These are phyloP conservation scores for Aethes cnicana DNA, from an alignment of 2,888 invertebrate genomes.

Conservation along the genomic window DNA sequence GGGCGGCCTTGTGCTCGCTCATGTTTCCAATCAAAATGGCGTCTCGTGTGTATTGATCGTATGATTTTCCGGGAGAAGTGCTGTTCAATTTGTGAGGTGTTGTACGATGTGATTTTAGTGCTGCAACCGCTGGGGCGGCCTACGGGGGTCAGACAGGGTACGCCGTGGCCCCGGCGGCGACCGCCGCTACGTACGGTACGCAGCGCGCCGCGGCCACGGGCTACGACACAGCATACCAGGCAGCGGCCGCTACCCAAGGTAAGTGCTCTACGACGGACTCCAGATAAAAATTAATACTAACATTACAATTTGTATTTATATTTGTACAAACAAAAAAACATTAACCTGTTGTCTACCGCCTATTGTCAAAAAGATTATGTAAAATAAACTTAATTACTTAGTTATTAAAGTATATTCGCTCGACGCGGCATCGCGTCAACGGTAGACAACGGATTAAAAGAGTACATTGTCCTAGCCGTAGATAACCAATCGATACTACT, in stretches of 20 bases:
- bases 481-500: conserved; percentile 24
- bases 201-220: conserved; percentile 90
- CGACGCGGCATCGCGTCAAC: too few species aligned
- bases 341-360: background rate
- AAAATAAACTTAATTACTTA: too few species aligned
- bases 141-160: conserved; percentile 93
- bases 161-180: conserved; percentile 90
- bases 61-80: conserved; percentile 33
- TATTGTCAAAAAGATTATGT: too few species aligned
- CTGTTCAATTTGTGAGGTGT: conserved; percentile 38
- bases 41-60: conserved; percentile 69
- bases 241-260: conserved; percentile 90
- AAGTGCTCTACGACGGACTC: conserved; percentile 70
- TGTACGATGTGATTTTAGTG: conserved; percentile 65
- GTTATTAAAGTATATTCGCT: too few species aligned
- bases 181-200: conserved; percentile 92
- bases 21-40: conserved; percentile 76
- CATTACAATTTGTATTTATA: background rate
- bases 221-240: conserved; percentile 92
- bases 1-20: conserved; percentile 60
- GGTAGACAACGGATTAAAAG: too few species aligned
- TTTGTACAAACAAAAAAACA: background rate
- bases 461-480: too few species aligned
- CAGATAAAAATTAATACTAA: background rate
- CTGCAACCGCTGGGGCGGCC: conserved; percentile 89